Base-by-base conservation (phyloP, 30 jellyfish, hydroid and myxozoan genomes). In the Aurelia sp. region DNA sequence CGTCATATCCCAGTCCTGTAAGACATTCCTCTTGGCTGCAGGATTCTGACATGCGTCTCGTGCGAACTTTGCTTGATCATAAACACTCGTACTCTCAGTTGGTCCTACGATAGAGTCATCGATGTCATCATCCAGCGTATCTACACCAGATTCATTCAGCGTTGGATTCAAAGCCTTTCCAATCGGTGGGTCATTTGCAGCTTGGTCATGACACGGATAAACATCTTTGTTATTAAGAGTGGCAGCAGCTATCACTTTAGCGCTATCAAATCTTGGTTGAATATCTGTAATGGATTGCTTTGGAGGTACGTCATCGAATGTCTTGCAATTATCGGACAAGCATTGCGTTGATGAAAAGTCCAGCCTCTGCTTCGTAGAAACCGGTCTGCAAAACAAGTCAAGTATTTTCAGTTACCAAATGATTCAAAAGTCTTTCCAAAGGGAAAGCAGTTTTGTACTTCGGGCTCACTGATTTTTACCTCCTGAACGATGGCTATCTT, bases 1-100 rank as follows among this genome's bases (percentile, higher is more conserved):
- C 31, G 89, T 78, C 31, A 78, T 41, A 61, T 78, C 89, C 79
- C 79, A 78, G 67, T 62, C 63, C 37, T 52, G 53, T 53, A 78
- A 53, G 13, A 35, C 62, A n/a, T 62, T 65, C 18, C 35, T 33
- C 16, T 33, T 19, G 70, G 57, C 47, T 65, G 67, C 62, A 5
- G 35, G 16, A 33, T 30, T 30, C 4, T 18, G 13, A 18, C 37
- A 23, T 3, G 20, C 15, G 18, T 10, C 60, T n/a, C 27, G 27
- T 17, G 63, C 60, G 16, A 51, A 3, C 18, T 44, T 65, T 4
- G 76, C 57, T 23, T 13, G 62, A 48, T 64, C 52, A 44, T 62
- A 44, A 6, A 11, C 48, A 62, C 59, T 48, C 11, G 63, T 69
- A 17, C 79, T 69, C 13, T 69, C 79, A 11, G 10, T 16, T 17